Conservation (phyloP, 2,113 vertebrate genomes). For the Entelurus aequoreus region DNA sequence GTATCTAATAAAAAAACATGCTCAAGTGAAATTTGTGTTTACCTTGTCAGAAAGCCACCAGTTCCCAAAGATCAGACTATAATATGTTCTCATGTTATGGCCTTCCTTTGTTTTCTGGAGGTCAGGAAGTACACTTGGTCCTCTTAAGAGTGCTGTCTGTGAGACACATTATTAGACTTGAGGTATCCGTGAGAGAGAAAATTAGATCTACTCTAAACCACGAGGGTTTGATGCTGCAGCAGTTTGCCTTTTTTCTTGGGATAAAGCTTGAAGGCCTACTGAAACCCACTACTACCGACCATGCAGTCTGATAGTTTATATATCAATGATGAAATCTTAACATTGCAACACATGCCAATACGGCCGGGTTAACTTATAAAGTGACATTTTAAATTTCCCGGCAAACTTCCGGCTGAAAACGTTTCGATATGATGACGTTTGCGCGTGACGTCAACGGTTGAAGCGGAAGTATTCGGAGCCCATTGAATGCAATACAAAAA, state of each 20-base stretch:
- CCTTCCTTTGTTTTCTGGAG: conserved; percentile 2
- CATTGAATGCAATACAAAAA: too few species aligned
- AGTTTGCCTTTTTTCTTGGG: conserved; percentile 5
- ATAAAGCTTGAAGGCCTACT: too few species aligned
- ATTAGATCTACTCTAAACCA: conserved; percentile 12
- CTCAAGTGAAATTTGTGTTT: conserved; percentile 22
- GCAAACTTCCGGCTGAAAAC: too few species aligned
- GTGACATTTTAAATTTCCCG: too few species aligned
- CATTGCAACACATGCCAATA: too few species aligned
- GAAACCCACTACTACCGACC: too few species aligned
- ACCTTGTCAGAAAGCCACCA: conserved; percentile 23
- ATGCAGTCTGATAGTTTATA: too few species aligned
- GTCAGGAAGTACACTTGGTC: conserved; percentile 15
- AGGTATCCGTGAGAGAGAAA: conserved; percentile 22
- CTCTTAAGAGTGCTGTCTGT: conserved; percentile 17
- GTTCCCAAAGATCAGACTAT: conserved; percentile 15
- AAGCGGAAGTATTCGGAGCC: too few species aligned
- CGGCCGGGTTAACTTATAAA: too few species aligned
- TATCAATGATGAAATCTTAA: too few species aligned
- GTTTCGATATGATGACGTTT: too few species aligned
- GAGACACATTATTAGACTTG: conserved; percentile 24
- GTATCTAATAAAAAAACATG: conserved; percentile 19
- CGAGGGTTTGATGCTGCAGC: conserved; percentile 21
- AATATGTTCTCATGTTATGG: conserved; percentile 24
- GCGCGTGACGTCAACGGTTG: too few species aligned